Evolutionary conservation across 2,797 vertebrate genomes (phyloP), one percentile per base, ranked within the genome.

Genomic region (Thunnus albacares): DNA sequence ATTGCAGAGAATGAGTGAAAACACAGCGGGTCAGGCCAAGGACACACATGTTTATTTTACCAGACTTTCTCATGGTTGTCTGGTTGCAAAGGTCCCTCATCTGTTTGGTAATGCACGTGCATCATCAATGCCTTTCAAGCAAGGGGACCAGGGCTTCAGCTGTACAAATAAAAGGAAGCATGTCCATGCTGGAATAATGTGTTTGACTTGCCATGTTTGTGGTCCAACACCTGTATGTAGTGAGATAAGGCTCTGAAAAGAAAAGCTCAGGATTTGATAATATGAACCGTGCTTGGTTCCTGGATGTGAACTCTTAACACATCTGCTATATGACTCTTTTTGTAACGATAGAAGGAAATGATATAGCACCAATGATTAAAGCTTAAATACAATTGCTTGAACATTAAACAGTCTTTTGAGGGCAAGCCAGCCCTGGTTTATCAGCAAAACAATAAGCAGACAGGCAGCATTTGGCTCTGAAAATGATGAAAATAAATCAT

Each of bases 151-250:
- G 35, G 57, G 82, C 63, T 84, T 94, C 91, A 96, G 92, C 94
- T 96, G 94, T 84, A 80, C 90, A 94, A 95, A 95, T 89, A 95
- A 85, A 62, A 81, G 68, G 87, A 64, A 76, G 67, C 82, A 73
- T 72, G 60, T 17, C 84, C 83, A 83, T 49, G 71, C 83, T 79
- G 88, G 63, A 88, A 80, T 58, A 59, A 63, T 85, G 79, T 74
- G 82, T 90, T 88, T 71, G 75, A 81, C 78, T 69, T 85, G 81
- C 81, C 67, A 60, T 90, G 90, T 94, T 92, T 89, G 79, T 71
- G 60, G 72, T 80, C n/a, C 35, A 74, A 90, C 91, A 89, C 89
- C 89, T 93, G 92, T 75, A 70, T 20, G 35, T 11, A 68, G 64
- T n/a, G 75, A 90, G 90, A 93, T 92, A 92, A 90, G 88, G 77